Conservation (phyloP, 2,797 vertebrate species). For the Uromys caudimaculatus region DNA sequence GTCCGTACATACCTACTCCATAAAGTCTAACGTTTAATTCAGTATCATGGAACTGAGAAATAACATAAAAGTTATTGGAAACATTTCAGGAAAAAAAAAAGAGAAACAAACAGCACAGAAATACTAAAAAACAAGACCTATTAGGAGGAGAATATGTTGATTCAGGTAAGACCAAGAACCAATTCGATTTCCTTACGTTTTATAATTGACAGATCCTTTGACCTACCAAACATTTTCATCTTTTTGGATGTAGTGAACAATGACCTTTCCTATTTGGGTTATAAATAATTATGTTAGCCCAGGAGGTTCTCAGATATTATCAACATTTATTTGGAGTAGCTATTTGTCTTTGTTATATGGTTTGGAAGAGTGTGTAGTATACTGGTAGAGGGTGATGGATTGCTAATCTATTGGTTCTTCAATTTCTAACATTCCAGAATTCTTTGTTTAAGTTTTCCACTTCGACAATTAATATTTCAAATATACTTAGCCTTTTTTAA, state of each 20-base stretch:
- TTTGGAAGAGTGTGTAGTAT: background rate
- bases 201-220: constrained; percentile 22
- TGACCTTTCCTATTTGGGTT: background rate
- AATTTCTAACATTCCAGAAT: background rate
- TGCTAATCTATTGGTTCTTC: background rate
- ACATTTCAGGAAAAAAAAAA: constrained; percentile 32
- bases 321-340: background rate
- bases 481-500: constrained; percentile 5
- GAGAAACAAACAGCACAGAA: background rate
- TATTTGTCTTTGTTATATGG: background rate
- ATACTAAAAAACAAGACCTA: constrained; percentile 3
- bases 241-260: constrained; percentile 43
- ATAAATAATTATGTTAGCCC: constrained; percentile 20
- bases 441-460: background rate
- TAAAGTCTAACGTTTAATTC: background rate
- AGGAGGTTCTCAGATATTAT: background rate
- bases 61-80: constrained; percentile 15
- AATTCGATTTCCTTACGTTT: background rate
- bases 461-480: constrained; percentile 49
- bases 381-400: background rate
- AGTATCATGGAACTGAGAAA: background rate
- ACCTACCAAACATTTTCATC: background rate
- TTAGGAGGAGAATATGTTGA: background rate
- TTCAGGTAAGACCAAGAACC: background rate
- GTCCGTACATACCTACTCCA: background rate